These are phyloP conservation scores for Pempheris klunzingeri DNA, from an alignment of 2,797 vertebrate species.

Conservation along the genomic window DNA sequence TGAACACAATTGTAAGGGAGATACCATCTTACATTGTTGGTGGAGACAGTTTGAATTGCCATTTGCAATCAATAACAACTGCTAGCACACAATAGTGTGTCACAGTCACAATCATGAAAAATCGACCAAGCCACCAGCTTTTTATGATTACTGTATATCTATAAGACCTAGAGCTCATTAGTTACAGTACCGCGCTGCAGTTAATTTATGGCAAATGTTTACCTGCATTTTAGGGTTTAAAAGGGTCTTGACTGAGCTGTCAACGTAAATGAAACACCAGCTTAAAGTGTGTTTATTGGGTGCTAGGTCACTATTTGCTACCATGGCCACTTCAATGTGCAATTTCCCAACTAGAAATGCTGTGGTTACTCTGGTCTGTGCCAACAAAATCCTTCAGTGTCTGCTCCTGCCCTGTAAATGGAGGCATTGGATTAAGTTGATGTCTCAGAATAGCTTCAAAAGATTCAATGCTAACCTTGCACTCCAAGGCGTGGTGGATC, in stretches of 20 bases:
- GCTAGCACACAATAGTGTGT: neutral
- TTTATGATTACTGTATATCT: neutral
- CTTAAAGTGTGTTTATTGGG: slow-evolving; percentile 14
- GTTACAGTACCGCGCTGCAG: neutral
- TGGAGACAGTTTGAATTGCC: slow-evolving; percentile 6
- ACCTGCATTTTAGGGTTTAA: slow-evolving; percentile 7
- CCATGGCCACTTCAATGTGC: neutral
- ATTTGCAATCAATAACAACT: neutral
- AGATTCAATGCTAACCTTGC: slow-evolving; percentile 27
- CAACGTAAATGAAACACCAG: slow-evolving; percentile 11
- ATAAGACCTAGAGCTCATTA: neutral
- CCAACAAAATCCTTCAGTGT: neutral
- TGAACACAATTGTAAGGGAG: slow-evolving; percentile 2
- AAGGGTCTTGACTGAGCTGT: neutral
- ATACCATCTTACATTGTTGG: slow-evolving; percentile 7
- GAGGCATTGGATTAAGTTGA: slow-evolving; percentile 8
- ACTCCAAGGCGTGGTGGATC: slow-evolving; percentile 12
- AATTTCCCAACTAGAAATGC: neutral
- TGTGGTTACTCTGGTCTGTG: neutral
- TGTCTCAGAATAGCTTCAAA: slow-evolving; percentile 33
- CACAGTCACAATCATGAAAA: neutral
- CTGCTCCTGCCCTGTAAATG: slow-evolving; percentile 13
- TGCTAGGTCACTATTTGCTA: slow-evolving; percentile 7
- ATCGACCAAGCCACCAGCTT: neutral
- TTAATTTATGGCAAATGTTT: slow-evolving; percentile 1